Conservation (phyloP, 2,888 invertebrate species). For the Brachylomia viminalis region DNA sequence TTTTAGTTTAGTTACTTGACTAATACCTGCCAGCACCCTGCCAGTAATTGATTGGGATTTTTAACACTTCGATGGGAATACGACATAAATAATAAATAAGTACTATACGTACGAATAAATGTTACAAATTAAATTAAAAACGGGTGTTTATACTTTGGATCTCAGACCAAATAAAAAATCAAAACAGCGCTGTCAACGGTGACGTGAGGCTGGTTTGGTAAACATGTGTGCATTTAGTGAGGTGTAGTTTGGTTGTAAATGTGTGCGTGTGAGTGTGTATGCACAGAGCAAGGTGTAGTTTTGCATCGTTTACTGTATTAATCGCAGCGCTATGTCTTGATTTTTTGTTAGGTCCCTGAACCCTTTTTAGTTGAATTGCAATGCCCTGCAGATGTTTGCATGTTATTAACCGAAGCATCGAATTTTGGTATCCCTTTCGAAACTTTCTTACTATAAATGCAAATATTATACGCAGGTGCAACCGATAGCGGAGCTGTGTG, state of each 20-base stretch:
- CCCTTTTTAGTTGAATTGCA: not conserved
- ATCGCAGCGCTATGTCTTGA: too few relatives aligned
- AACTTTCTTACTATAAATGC: slow-evolving; percentile 20
- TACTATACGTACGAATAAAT: not conserved
- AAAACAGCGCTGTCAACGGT: too few relatives aligned
- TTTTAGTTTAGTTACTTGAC: not conserved
- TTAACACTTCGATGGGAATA: not conserved
- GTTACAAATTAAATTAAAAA: not conserved
- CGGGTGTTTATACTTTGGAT: not conserved
- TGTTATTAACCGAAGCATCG: not conserved
- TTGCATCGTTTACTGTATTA: too few relatives aligned
- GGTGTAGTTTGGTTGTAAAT: too few relatives aligned
- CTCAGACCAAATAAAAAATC: too few relatives aligned
- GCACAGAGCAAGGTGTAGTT: too few relatives aligned
- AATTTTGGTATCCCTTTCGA: not conserved
- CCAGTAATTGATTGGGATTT: not conserved
- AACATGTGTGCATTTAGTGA: too few relatives aligned
- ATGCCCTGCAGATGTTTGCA: slow-evolving; percentile 14
- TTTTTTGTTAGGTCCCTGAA: too few relatives aligned
- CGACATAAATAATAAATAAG: too few relatives aligned
- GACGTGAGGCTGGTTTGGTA: too few relatives aligned
- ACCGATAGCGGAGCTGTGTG: slow-evolving; percentile 97
- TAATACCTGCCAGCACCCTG: not conserved
- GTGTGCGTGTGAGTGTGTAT: too few relatives aligned
- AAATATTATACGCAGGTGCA: slow-evolving; percentile 93